Base-by-base conservation (phyloP, 1,140 invertebrate species). In the Daktulosphaira vitifoliae region DNA sequence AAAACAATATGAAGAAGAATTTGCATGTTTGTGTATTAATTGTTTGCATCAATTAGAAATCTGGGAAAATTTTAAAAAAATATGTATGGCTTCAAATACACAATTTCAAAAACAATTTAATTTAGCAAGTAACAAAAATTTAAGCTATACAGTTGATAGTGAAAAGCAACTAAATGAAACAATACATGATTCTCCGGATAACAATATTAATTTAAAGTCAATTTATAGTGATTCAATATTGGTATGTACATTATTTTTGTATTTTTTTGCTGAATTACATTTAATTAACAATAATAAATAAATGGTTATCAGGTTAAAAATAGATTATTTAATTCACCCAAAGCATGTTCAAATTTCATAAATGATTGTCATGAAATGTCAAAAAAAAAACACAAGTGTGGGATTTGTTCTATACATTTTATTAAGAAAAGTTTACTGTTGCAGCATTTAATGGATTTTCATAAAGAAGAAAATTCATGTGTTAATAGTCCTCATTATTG, bases 401-500 rank as follows among this genome's bases (percentile, higher is more conserved):
- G 42, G 20, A 48, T 62, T 18, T 62, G 56, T 22, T 33, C 7
- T 26, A 46, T 33, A 33, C 0, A 11, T 48, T 62, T 62, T 2
- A 62, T 16, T n/a, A 22, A 62, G 29, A 62, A 48, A 62, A 39
- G 29, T 18, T 33, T 25, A 48, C 18, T 62, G 16, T 62, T 29
- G 8, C 15, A 33, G 8, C 56, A 62, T 48, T 33, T 62, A 20
- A 62, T 33, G 15, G 42, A 48, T 9, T 15, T 33, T 2, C 56
- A 62, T 33, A 16, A 20, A 29, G 20, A 29, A 48, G 56, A 62
- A 46, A 39, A 33, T 8, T 46, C 44, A 18, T 46, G 46, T 16
- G 46, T 39, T 4, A 62, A 62, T 16, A 62, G 25, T 4, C 56
- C 56, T 20, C 56, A 62, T 48, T 62, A 62, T 13, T 62, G 56